A percentile compares a stretch with the other conserved stretches of the same genome.
Evolutionary conservation across 2,797 vertebrate genomes (phyloP).

Genomic region (Poeciliopsis gracilis): DNA sequence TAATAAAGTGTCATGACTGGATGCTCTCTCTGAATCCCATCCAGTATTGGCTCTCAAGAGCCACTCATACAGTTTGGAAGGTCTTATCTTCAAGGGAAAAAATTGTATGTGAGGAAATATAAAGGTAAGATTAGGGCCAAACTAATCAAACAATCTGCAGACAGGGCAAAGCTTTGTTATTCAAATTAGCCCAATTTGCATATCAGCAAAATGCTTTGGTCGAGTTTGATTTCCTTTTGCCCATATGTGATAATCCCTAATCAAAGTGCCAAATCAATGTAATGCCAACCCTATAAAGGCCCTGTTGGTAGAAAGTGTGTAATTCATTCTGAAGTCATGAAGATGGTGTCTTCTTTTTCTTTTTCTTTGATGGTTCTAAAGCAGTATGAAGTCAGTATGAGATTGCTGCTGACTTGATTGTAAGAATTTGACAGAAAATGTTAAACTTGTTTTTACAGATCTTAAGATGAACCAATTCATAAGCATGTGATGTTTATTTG

Average conservation of each 20-base stretch:
- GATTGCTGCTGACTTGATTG: neutral
- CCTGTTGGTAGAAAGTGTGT: neutral
- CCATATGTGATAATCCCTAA: neutral
- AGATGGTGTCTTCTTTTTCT: neutral
- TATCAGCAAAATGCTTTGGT: neutral
- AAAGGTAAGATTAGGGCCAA: neutral
- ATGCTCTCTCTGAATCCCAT: neutral
- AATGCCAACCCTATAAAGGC: neutral
- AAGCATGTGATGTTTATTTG: neutral
- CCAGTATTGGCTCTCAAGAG: neutral
- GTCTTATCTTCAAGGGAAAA: neutral
- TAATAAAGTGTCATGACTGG: neutral
- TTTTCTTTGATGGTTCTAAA: neutral
- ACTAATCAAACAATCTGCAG: neutral
- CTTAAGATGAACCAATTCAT: neutral
- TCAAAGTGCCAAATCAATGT: neutral
- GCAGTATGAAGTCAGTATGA: neutral
- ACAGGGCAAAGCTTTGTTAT: neutral
- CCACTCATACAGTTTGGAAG: neutral
- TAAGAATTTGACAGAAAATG: neutral
- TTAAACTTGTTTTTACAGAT: neutral
- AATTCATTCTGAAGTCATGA: neutral
- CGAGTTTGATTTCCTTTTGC: neutral
- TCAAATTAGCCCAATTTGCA: neutral
- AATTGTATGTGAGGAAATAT: neutral